Base-by-base conservation (phyloP, 2,797 vertebrate genomes). In the Leuciscus waleckii region DNA sequence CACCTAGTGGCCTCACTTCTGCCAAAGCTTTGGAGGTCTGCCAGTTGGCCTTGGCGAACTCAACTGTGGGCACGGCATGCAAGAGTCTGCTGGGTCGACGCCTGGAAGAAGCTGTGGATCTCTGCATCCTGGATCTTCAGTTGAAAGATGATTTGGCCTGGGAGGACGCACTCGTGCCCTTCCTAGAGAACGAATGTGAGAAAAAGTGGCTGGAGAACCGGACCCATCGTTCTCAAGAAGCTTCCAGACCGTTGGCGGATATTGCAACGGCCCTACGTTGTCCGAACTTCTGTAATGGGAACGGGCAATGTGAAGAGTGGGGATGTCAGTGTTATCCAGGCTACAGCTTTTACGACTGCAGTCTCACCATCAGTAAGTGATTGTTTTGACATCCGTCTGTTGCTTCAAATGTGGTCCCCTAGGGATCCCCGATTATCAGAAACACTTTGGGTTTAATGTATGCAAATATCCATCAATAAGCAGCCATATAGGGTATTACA, bases 141-240 rank as follows among this genome's bases (percentile, higher is more conserved):
- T 92, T 96, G 46, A 96, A 97, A 90, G 95, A 96, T 26, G 94
- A 95, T 0, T 84, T 94, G 88, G 89, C 86, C 26, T 95, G 94
- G 96, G 94, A 90, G 76, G 92, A 92, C 43, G 93, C 91, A 0
- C 89, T 95, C 87, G 67, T 91, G 76, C 91, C 95, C 0, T 95
- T 96, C 86, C 90, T 97, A 90, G 96, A 97, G 90, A 98, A 97
- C 0, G 95, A 96, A 83, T 97, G 95, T 19, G 96, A 97, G 92
- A 92, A 95, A 65, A 93, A 90, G 88, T 88, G 96, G 81, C 39
- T 97, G 83, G 95, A 93, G 41, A 94, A 90, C 84, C 88, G 92
- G 37, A 93, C 91, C 0, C 81, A 84, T n/a, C 90, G 85, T 23
- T 63, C 91, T 10, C 8, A 70, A 68, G 90, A 90, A 83, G 79